These are phyloP conservation scores for Salticus scenicus DNA, from an alignment of 2,888 invertebrate genomes.

Conservation along the genomic window DNA sequence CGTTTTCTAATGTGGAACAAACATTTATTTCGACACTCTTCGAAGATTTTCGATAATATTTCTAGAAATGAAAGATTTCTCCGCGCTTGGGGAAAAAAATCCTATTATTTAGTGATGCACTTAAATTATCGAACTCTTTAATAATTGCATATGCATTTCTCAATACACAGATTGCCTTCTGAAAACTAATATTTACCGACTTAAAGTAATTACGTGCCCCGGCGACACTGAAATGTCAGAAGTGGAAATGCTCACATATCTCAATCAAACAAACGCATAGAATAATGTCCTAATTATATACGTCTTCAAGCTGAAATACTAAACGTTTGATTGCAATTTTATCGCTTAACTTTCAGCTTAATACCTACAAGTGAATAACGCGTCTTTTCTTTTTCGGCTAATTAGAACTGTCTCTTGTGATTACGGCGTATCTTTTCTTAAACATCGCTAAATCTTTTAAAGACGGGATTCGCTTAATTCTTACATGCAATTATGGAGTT, in stretches of 20 bases:
- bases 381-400: slow-evolving; percentile 3
- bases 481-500: slow-evolving; percentile 9
- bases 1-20: no score
- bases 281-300: slow-evolving; percentile 4
- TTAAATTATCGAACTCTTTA: background rate
- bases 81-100: no score
- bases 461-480: background rate
- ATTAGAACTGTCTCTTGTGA: slow-evolving; percentile 2
- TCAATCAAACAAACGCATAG: background rate
- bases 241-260: background rate
- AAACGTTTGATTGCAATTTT: slow-evolving; percentile 5
- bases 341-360: background rate
- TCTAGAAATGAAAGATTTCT: no score
- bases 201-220: background rate
- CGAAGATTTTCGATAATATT: no score
- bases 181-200: background rate
- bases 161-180: background rate
- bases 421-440: background rate
- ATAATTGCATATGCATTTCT: background rate
- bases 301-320: background rate
- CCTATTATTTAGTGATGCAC: background rate
- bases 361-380: background rate
- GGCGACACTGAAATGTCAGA: background rate
- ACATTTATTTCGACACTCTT: no score
- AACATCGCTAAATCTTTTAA: slow-evolving; percentile 13